Percentiles rank a stretch among this genome's conserved stretches.
Conservation (phyloP, 2,888 invertebrate genomes). For the Danaus chrysippus region DNA sequence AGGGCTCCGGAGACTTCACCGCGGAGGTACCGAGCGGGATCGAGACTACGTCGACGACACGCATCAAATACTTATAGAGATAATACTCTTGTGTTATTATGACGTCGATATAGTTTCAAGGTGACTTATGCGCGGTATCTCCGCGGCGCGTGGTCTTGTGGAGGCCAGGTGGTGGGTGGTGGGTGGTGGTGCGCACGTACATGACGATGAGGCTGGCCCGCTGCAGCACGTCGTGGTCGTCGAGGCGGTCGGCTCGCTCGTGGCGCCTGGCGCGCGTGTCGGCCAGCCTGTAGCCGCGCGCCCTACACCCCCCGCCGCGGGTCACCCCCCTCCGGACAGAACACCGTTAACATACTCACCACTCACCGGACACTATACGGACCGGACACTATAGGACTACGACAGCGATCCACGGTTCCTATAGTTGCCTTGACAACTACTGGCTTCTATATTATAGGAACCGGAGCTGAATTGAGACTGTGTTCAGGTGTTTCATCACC, state of each 20-base stretch:
- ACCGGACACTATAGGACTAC: too few species aligned
- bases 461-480: too few species aligned
- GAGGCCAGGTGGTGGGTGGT: constrained; percentile 24
- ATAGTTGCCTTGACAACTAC: too few species aligned
- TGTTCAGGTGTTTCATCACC: too few species aligned
- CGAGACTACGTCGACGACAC: neutral
- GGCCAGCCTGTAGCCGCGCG: constrained; percentile 62
- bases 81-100: neutral
- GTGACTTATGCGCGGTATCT: constrained; percentile 29
- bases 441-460: too few species aligned
- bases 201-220: constrained; percentile 92
- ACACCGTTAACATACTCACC: too few species aligned
- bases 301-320: constrained; percentile 52
- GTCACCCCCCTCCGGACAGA: constrained; percentile 34
- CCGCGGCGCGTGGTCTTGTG: constrained; percentile 10
- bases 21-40: constrained; percentile 11
- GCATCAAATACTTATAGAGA: constrained; percentile 25
- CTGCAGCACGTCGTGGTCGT: constrained; percentile 90
- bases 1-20: neutral
- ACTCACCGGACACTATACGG: too few species aligned
- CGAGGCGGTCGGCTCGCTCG: constrained; percentile 81
- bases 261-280: constrained; percentile 71
- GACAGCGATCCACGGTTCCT: too few species aligned
- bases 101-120: neutral
- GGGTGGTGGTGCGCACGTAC: constrained; percentile 77